Conservation (phyloP, 2,888 invertebrate genomes). For the Scrobipalpa atriplicella region DNA sequence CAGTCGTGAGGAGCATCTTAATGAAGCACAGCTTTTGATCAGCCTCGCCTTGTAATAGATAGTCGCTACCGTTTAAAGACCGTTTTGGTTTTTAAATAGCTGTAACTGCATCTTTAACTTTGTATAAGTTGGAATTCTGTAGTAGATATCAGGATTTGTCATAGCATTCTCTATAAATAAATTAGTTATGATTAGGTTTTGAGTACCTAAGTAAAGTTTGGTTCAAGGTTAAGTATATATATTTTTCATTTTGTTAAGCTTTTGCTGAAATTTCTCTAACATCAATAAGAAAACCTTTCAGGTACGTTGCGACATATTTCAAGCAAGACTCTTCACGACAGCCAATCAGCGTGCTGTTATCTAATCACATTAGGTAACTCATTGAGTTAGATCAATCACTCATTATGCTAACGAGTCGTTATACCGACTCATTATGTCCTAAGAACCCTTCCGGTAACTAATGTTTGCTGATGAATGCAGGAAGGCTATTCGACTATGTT, state of each 20-base stretch:
- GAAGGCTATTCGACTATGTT: not conserved
- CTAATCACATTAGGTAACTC: conserved; percentile 15
- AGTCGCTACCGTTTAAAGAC: conserved; percentile 1
- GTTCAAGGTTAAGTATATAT: no score
- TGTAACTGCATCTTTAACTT: conserved; percentile 10
- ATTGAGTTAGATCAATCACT: not conserved
- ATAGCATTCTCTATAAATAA: no score
- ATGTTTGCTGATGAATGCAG: conserved; percentile 2
- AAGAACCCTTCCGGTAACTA: conserved; percentile 17
- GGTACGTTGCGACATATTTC: no score
- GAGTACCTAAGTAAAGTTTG: no score
- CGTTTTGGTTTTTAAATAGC: not conserved
- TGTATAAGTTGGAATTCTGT: not conserved
- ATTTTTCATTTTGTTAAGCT: no score
- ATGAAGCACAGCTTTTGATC: not conserved
- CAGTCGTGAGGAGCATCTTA: not conserved
- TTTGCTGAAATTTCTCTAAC: no score
- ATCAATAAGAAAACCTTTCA: no score
- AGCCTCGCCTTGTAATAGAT: not conserved
- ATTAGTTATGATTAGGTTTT: no score
- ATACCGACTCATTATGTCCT: not conserved
- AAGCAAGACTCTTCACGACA: not conserved
- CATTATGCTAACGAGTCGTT: conserved; percentile 18
- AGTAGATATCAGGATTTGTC: no score
- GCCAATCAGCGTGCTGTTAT: not conserved